Percentiles rank a stretch among this genome's conserved stretches.
Conservation (phyloP, 2,113 vertebrate species). For the Struthio camelus region DNA sequence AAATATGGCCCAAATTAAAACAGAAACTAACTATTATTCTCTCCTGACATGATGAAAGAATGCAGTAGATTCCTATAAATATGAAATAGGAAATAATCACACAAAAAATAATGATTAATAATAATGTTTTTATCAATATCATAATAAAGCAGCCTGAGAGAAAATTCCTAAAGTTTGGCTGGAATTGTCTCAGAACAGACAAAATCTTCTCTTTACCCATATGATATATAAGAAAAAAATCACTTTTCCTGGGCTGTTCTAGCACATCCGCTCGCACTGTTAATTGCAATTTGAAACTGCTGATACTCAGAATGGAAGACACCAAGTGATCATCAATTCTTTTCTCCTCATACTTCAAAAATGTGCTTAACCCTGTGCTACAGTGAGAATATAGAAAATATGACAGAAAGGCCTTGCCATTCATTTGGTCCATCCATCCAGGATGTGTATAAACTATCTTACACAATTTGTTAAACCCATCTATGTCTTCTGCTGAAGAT, state of each 20-base stretch:
- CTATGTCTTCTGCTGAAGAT: neutral
- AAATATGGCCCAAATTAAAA: neutral
- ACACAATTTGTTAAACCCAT: neutral
- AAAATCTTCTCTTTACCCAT: neutral
- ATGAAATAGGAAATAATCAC: neutral
- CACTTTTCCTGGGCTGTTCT: neutral
- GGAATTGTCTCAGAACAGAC: neutral
- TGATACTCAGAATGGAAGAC: neutral
- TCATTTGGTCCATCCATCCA: neutral
- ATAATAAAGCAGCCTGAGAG: neutral
- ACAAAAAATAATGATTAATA: neutral
- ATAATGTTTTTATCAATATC: no score
- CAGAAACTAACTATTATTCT: neutral
- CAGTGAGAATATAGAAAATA: neutral
- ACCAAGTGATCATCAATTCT: neutral
- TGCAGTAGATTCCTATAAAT: neutral
- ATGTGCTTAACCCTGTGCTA: neutral
- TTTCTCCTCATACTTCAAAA: neutral
- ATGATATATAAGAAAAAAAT: neutral
- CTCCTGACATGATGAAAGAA: neutral
- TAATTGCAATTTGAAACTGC: neutral
- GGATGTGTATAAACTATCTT: neutral
- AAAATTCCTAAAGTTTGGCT: neutral
- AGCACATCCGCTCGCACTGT: neutral
- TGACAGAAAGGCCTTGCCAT: neutral